Conservation (phyloP, 2,113 vertebrate species). For the Poeciliopsis prolifica region DNA sequence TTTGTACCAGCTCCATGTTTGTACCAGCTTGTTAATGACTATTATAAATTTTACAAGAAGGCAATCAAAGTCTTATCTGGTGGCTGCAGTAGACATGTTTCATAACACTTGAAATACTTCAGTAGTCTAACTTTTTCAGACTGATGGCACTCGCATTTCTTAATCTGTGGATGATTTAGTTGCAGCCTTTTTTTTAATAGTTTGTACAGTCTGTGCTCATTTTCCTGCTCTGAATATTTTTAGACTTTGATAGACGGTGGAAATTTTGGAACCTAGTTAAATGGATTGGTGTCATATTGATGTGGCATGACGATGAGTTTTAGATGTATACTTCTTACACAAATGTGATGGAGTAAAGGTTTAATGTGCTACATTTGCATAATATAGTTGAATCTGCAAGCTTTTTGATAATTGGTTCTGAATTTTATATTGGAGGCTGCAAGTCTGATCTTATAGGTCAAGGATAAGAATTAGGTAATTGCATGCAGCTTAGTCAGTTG, state of each 20-base stretch:
- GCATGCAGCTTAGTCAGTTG: conserved; percentile 6
- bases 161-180: background rate
- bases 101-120: conserved; percentile 60
- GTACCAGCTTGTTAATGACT: conserved; percentile 59
- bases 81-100: conserved; percentile 51
- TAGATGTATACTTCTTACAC: background rate
- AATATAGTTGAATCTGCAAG: background rate
- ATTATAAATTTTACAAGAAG: conserved; percentile 66
- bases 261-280: background rate
- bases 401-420: background rate
- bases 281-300: background rate
- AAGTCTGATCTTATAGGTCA: conserved; percentile 30
- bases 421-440: conserved; percentile 24
- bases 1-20: conserved; percentile 55
- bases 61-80: conserved; percentile 58
- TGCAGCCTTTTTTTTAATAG: background rate
- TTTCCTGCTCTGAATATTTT: background rate
- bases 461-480: background rate
- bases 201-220: background rate
- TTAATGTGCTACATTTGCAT: background rate
- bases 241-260: too few species aligned
- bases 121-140: background rate
- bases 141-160: background rate
- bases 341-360: background rate
- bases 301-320: background rate